Evolutionary conservation across 2,797 vertebrate genomes (phyloP).

Genomic region (Pyrrhura leucotis): DNA sequence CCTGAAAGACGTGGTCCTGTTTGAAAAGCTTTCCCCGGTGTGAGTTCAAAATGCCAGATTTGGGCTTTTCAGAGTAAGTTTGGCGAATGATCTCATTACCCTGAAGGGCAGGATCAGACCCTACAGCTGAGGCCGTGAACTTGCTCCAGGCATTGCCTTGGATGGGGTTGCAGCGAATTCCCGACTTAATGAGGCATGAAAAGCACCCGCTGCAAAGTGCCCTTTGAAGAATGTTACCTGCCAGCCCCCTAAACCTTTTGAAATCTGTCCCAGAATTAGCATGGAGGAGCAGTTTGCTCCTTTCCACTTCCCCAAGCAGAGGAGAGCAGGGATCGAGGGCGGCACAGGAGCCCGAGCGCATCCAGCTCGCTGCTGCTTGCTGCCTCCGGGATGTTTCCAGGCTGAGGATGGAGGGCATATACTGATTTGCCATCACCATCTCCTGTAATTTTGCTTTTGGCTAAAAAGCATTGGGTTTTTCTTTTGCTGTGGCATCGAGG

Average conservation of each 20-base stretch:
- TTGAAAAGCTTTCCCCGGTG: background rate
- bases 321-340: background rate
- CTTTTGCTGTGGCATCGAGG: background rate
- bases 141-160: constrained; percentile 35
- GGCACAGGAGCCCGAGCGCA: fast-evolving
- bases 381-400: background rate
- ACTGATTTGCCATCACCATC: background rate
- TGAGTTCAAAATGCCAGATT: background rate
- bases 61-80: background rate
- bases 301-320: background rate
- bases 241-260: background rate
- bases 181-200: constrained; percentile 53
- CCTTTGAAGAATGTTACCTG: background rate
- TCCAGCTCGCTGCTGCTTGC: background rate
- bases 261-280: background rate
- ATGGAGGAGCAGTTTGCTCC: background rate
- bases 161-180: constrained; percentile 22
- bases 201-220: background rate
- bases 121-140: constrained; percentile 24
- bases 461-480: background rate
- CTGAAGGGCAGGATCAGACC: background rate
- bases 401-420: background rate
- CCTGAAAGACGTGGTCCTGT: fast-evolving
- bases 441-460: background rate
- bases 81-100: background rate